These are phyloP conservation scores for Smutsia temminckii DNA, from an alignment of 2,797 vertebrate genomes.

Conservation along the genomic window DNA sequence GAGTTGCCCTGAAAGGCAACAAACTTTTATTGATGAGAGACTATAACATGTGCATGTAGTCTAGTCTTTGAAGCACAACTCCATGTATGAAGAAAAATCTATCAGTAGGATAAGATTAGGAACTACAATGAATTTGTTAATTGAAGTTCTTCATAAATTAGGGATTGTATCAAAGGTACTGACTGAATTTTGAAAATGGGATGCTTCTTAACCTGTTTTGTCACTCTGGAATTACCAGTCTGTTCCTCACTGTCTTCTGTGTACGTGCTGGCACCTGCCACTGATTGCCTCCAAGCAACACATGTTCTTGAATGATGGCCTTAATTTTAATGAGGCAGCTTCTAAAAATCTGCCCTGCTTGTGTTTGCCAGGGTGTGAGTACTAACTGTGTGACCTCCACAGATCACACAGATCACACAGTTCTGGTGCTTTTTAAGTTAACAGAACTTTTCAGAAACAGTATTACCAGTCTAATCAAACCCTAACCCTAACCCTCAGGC, in stretches of 20 bases:
- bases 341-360: background rate
- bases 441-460: background rate
- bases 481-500: background rate
- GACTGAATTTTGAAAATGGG: background rate
- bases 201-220: background rate
- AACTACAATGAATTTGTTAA: constrained; percentile 7
- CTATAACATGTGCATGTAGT: background rate
- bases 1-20: background rate
- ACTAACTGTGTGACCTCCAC: background rate
- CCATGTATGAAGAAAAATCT: background rate
- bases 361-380: background rate
- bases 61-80: background rate
- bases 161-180: background rate
- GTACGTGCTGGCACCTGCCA: background rate
- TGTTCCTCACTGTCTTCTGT: background rate
- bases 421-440: background rate
- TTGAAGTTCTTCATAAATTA: constrained; percentile 23
- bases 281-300: background rate
- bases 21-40: background rate
- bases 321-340: background rate
- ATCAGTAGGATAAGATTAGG: background rate
- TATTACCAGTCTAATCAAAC: background rate
- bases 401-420: background rate
- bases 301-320: background rate
- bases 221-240: background rate